phyloP scores from a whole-genome alignment of 2,797 vertebrate genomes.

The Moxostoma hubbsi region DNA sequence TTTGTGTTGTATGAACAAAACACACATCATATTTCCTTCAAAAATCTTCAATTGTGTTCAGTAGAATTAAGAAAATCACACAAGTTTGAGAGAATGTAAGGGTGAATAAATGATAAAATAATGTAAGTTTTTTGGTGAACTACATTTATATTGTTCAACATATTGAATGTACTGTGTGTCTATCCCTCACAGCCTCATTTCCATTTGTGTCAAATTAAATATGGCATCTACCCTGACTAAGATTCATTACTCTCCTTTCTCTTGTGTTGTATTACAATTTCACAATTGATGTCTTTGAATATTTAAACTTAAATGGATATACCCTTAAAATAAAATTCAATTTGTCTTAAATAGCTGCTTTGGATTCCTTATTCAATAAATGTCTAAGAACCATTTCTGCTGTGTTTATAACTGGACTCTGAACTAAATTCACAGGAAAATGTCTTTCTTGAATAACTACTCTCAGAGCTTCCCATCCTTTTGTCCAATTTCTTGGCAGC shows the following conservation, averaged over 20 bases:
- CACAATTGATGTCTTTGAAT: neutral
- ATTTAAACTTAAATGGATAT: conserved; percentile 15
- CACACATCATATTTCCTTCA: too few species aligned
- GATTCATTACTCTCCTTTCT: neutral
- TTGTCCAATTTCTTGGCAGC: conserved; percentile 26
- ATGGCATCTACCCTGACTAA: too few species aligned
- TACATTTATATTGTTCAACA: too few species aligned
- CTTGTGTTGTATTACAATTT: neutral
- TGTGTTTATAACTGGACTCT: conserved; percentile 31
- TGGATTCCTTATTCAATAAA: conserved; percentile 25
- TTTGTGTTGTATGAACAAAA: too few species aligned
- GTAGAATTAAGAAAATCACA: too few species aligned
- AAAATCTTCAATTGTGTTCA: too few species aligned
- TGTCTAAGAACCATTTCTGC: conserved; percentile 26
- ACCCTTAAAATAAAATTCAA: neutral
- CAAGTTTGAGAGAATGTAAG: too few species aligned
- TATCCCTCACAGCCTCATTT: too few species aligned
- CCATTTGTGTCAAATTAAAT: too few species aligned
- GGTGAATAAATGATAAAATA: too few species aligned
- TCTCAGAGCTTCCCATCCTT: neutral
- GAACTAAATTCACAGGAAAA: conserved; percentile 11
- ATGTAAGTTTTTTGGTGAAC: too few species aligned
- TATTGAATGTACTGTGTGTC: too few species aligned
- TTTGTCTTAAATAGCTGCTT: conserved; percentile 15
- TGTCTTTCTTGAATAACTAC: neutral